Evolutionary conservation across 35 echinoderm and acorn worm species (phyloP).

Genomic region (Eucidaris tribuloides): DNA sequence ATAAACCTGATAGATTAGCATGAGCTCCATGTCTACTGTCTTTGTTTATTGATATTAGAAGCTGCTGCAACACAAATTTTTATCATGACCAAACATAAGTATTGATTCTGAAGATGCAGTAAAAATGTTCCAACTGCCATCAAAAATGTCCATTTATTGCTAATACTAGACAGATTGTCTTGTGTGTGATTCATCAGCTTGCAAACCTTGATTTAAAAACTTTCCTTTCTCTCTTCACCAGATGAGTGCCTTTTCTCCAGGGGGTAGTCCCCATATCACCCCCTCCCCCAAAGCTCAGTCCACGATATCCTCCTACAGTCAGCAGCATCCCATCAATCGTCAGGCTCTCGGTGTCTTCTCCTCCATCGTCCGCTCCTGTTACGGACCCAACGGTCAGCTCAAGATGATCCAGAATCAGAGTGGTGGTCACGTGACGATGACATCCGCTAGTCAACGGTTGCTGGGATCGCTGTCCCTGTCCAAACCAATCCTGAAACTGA

Average conservation of each 20-base stretch:
- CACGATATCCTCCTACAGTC: not conserved
- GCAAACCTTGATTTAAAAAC: not conserved
- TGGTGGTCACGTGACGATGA: conserved; percentile 71
- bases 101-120: no score
- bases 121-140: not conserved
- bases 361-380: conserved; percentile 67
- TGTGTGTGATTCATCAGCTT: not conserved
- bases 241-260: conserved; percentile 51
- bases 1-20: no score
- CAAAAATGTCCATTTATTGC: not conserved
- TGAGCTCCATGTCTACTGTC: no score
- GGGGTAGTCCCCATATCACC: not conserved
- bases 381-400: conserved; percentile 53
- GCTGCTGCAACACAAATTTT: no score
- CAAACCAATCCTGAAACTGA: conserved; percentile 63
- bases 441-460: conserved; percentile 47
- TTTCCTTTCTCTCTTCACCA: not conserved
- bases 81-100: no score
- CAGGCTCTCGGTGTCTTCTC: conserved; percentile 41
- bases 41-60: no score
- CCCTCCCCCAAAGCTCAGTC: conserved; percentile 7
- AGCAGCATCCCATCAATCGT: conserved; percentile 26
- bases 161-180: not conserved
- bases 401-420: conserved; percentile 76
- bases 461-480: conserved; percentile 45